These are phyloP conservation scores for Bergia sp. DNA, from an alignment of 92 coral and sea anemone species.

Conservation along the genomic window DNA sequence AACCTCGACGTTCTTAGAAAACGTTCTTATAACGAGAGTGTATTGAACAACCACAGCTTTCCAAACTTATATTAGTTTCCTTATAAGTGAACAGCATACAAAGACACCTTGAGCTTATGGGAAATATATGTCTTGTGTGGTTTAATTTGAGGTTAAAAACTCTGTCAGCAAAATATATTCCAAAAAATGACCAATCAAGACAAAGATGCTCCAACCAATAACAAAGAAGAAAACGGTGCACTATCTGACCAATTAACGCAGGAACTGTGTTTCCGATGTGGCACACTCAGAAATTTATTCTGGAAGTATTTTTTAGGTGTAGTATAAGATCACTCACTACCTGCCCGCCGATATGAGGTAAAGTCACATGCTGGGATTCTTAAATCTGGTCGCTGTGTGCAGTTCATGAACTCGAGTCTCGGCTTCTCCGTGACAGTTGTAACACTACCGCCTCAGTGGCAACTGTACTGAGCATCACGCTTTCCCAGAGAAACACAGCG, in stretches of 20 bases:
- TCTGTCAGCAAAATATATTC: not conserved
- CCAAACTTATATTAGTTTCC: no score
- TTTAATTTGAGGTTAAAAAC: not conserved
- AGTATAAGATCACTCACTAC: not conserved
- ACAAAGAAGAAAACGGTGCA: not conserved
- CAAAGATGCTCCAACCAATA: not conserved
- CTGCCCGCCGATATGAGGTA: not conserved
- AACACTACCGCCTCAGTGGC: not conserved
- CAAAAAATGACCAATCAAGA: not conserved
- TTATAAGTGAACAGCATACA: not conserved
- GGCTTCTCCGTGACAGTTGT: not conserved
- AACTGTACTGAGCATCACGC: not conserved
- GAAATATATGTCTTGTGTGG: not conserved
- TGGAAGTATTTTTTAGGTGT: not conserved
- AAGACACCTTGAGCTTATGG: not conserved
- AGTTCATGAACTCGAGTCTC: constrained; percentile 12
- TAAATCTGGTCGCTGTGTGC: not conserved
- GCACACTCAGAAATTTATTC: not conserved
- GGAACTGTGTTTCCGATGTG: not conserved
- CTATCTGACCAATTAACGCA: not conserved
- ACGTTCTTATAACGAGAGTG: no score
- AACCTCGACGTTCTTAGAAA: no score
- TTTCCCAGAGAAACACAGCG: not conserved
- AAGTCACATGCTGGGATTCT: not conserved
- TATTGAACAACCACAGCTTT: no score